Conservation (phyloP, 1,140 invertebrate genomes). For the Myzus persicae region DNA sequence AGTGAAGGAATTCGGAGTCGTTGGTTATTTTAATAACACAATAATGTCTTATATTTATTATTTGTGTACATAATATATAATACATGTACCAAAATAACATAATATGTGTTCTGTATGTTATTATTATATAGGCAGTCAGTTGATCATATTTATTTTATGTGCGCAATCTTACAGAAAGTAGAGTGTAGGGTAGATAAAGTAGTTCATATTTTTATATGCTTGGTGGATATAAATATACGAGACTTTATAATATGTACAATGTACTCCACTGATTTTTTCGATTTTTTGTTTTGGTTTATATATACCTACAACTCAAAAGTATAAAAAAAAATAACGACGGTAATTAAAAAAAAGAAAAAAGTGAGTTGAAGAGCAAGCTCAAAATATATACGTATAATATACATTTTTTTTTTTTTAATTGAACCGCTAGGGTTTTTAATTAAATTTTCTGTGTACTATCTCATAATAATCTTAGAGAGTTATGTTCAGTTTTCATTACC, state of each 20-base stretch:
- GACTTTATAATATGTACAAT: background rate
- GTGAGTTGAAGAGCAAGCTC: background rate
- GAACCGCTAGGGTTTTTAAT: constrained; percentile 6
- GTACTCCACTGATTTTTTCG: background rate
- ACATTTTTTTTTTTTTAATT: background rate
- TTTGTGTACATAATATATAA: background rate
- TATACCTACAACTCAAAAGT: background rate
- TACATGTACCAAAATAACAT: background rate
- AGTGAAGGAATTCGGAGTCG: background rate
- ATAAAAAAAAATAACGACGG: background rate
- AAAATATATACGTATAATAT: background rate
- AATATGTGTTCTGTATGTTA: background rate
- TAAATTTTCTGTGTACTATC: constrained; percentile 3
- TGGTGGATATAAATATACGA: background rate
- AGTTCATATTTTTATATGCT: background rate
- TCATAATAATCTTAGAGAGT: background rate
- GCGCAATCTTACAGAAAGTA: background rate
- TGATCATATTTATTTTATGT: background rate
- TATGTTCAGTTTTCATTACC: background rate
- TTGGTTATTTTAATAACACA: background rate
- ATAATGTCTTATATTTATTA: background rate
- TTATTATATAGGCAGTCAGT: background rate
- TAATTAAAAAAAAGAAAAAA: background rate
- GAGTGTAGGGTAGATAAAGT: background rate
- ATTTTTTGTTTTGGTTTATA: background rate